These are phyloP conservation scores for Mobula birostris DNA, from an alignment of 2,113 vertebrate species.

Conservation along the genomic window DNA sequence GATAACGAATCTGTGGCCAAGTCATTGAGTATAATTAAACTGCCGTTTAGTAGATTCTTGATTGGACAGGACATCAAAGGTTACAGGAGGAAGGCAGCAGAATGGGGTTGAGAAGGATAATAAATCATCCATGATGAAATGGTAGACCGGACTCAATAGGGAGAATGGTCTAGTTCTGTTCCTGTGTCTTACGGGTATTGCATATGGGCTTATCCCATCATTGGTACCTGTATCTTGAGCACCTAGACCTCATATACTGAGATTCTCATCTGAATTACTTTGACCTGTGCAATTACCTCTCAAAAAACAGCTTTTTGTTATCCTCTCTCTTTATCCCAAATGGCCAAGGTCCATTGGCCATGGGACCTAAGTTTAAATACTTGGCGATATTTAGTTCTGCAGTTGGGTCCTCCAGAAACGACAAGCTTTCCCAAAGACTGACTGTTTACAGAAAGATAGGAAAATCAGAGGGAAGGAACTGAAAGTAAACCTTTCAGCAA, in stretches of 20 bases:
- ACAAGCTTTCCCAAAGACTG: neutral
- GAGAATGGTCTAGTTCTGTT: no score
- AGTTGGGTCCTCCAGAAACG: neutral
- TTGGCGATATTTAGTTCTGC: neutral
- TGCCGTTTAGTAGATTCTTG: no score
- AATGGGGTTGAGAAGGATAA: no score
- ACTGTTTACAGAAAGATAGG: neutral
- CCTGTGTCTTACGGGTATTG: no score
- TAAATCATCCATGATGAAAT: no score
- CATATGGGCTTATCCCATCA: neutral
- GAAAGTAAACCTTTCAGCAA: neutral
- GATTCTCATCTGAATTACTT: neutral
- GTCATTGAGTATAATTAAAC: no score
- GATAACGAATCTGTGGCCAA: no score
- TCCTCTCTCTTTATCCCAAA: neutral
- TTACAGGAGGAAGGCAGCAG: no score
- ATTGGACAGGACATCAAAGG: no score
- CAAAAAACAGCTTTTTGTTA: neutral
- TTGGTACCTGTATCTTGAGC: no score
- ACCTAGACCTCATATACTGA: neutral
- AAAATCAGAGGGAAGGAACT: constrained; percentile 38
- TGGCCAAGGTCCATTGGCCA: neutral
- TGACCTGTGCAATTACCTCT: neutral
- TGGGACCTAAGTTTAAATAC: neutral
- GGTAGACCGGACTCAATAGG: no score